These are phyloP conservation scores for Helicoverpa assulta DNA, from an alignment of 2,888 invertebrate genomes.

Conservation along the genomic window DNA sequence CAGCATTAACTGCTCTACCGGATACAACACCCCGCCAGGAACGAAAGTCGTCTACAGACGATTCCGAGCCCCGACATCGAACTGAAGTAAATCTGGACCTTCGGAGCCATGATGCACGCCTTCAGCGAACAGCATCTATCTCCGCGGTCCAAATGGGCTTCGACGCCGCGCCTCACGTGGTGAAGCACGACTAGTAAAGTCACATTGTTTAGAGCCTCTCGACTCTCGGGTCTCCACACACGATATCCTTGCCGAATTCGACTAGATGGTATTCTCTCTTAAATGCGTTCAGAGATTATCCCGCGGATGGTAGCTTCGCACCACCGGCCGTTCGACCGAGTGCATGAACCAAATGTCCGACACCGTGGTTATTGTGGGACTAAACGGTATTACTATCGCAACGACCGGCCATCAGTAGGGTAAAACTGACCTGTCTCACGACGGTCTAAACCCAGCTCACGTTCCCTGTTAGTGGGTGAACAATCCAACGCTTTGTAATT, in stretches of 20 bases:
- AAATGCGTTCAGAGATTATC: constrained; percentile 88
- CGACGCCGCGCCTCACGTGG: constrained; percentile 74
- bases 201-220: constrained; percentile 86
- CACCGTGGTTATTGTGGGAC: constrained; percentile 91
- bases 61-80: constrained; percentile 90
- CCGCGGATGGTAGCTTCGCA: constrained; percentile 90
- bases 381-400: constrained; percentile 90
- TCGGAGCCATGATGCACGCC: constrained; percentile 67
- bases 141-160: constrained; percentile 77
- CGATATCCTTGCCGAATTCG: constrained; percentile 85
- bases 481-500: constrained; percentile 93
- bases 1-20: constrained; percentile 75
- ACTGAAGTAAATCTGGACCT: constrained; percentile 68
- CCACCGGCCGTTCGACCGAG: constrained; percentile 91
- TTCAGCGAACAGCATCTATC: constrained; percentile 73
- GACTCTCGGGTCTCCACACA: constrained; percentile 79
- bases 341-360: constrained; percentile 91
- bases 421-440: constrained; percentile 92
- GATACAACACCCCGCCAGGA: constrained; percentile 87
- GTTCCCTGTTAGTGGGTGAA: constrained; percentile 92
- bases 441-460: constrained; percentile 92
- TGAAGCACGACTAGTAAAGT: constrained; percentile 75
- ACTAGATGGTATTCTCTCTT: constrained; percentile 89
- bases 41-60: constrained; percentile 91
- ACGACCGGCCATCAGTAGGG: constrained; percentile 89